Base-by-base conservation (phyloP, 1,140 invertebrate genomes). In the Bombus confusus region DNA sequence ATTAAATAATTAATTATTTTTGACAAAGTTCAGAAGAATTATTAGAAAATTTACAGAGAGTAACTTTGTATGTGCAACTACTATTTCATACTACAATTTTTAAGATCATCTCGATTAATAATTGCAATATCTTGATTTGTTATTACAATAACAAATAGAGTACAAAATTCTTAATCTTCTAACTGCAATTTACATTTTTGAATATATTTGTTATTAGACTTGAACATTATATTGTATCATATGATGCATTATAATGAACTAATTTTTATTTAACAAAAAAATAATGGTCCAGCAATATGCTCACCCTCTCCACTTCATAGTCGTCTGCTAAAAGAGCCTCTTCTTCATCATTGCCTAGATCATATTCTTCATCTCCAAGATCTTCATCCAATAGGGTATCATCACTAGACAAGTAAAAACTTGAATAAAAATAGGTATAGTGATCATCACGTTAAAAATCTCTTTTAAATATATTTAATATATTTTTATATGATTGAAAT, bases 251-350 rank as follows among this genome's bases (percentile, higher is more conserved):
- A 31, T 39, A 41, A n/a, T 59, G 13, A 47, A 28, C 71, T 68
- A 75, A 62, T 64, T 73, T 47, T 59, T n/a, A 71, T 80, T 77
- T 87, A 85, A 86, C 37, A 86, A 86, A 43, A 88, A 83, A 88
- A 83, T 87, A 93, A 91, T 91, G 75, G 85, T 91, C 86, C 88
- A 92, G 90, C 91, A 90, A 88, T 87, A 92, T 92, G 91, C 94
- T 95, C 92, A 95, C 95, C 94, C 92, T 94, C 77, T 95, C 95
- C 84, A 93, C 80, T 88, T 95, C 94, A 93, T 93, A 94, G 91
- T 95, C 95, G 85, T 95, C 95, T 22, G 95, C 95, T 91, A 95
- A 90, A 47, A 95, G 92, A 8, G 95, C 95, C 88, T 95, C 95
- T 92, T 95, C 95, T 83, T 95, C 95, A 76, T 95, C 95, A 86